Base-by-base conservation (phyloP, 1,140 invertebrate species). In the Ditylenchus dipsaci region DNA sequence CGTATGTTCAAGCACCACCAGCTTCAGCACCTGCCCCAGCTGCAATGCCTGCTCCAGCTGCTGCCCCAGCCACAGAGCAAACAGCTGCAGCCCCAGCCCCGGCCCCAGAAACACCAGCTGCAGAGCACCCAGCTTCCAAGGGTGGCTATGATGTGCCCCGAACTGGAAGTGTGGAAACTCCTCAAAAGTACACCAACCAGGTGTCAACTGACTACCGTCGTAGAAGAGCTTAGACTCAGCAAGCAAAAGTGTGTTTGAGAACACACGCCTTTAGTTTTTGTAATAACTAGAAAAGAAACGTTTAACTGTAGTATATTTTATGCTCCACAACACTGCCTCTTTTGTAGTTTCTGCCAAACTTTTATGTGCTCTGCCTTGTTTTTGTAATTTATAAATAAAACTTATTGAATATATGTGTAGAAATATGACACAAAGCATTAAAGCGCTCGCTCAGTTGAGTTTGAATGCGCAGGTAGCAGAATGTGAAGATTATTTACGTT, bases 41-140 rank as follows among this genome's bases (percentile, higher is more conserved):
- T 21, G n/a, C 1, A 21, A 17, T 17, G 58, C 43, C 58, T 60
- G 21, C 58, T n/a, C 58, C 58, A 1, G 58, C 58, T 17, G 17
- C 21, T 26, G 21, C 58, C 17, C 58, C 58, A 8, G 21, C 58
- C 1, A n/a, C 21, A 17, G 29, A n/a, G 17, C 21, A 21, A 3
- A 26, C 26, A n/a, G 1, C 58, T 11, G 43, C 43, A 8, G 21
- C n/a, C n/a, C n/a, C n/a, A n/a, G n/a, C n/a, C n/a, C n/a, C n/a
- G n/a, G n/a, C n/a, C n/a, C n/a, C n/a, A n/a, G n/a, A n/a, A n/a
- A n/a, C n/a, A n/a, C 33, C 60, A 29, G 60, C 60, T 42, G 17
- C 60, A 23, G 60, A 62, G 7, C 60, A 62, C 1, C 26, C 60
- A 1, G 60, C 26, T 11, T 62, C 60, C 60, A 62, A 42, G 19